phyloP scores from a whole-genome alignment of 2,797 vertebrate genomes.

The Heteromormyrus szaboi region DNA sequence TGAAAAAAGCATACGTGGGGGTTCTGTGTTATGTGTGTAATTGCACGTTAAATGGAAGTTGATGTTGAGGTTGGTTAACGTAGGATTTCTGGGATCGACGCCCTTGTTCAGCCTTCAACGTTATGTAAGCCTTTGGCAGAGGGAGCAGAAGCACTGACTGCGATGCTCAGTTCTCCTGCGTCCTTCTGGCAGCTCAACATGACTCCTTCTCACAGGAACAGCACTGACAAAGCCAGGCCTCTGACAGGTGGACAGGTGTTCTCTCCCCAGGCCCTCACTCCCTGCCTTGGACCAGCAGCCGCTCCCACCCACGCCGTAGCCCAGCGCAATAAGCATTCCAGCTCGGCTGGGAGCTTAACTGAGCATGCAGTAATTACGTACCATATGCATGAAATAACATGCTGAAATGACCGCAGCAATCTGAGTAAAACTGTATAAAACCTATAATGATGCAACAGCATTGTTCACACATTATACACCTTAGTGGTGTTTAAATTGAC shows the following conservation, averaged over 20 bases:
- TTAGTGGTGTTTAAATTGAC: background rate
- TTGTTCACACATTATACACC: background rate
- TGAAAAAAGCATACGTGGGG: background rate
- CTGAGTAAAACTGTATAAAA: background rate
- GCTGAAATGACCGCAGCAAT: background rate
- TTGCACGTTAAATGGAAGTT: conserved; percentile 3
- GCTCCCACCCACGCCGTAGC: background rate
- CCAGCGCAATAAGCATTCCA: background rate
- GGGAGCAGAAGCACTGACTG: background rate
- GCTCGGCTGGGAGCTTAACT: background rate
- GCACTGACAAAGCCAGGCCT: conserved; percentile 3
- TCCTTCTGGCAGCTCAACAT: conserved; percentile 11
- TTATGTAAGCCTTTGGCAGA: conserved; percentile 5
- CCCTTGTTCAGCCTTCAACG: background rate
- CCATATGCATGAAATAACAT: background rate
- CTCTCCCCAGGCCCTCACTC: conserved; percentile 9
- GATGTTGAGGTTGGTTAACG: conserved; percentile 2
- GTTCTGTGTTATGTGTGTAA: background rate
- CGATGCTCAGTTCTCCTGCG: background rate
- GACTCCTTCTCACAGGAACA: background rate
- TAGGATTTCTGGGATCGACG: background rate
- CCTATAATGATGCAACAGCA: background rate
- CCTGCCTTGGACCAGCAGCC: background rate
- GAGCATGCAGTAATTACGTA: background rate
- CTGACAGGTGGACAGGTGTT: conserved; percentile 23